Conservation (phyloP, 2,888 invertebrate species). For the Norana najaformis region DNA sequence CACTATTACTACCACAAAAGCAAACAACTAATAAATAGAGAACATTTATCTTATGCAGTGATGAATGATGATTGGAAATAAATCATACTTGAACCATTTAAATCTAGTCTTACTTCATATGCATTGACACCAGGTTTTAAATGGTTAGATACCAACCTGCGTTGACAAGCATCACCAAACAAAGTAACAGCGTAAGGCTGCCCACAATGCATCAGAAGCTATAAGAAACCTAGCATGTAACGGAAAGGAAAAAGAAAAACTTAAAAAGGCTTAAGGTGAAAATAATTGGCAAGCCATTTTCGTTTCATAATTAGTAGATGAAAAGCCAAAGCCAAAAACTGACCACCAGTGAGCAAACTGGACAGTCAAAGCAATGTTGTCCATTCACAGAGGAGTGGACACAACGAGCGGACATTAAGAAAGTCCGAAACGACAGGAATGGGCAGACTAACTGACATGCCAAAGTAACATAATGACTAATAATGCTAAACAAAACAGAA, state of each 20-base stretch:
- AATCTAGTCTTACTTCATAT: not conserved
- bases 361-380: not conserved
- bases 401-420: conserved; percentile 20
- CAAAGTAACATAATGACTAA: conserved; percentile 28
- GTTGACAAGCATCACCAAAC: not conserved
- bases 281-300: conserved; percentile 25
- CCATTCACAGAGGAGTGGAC: not conserved
- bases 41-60: not conserved
- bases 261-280: conserved; percentile 15
- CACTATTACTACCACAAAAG: not conserved
- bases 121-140: not conserved
- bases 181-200: not conserved
- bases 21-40: not conserved
- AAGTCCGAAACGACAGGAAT: conserved; percentile 20
- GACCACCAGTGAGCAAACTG: conserved; percentile 14
- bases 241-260: conserved; percentile 6
- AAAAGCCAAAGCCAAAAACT: conserved; percentile 26
- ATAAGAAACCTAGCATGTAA: conserved; percentile 18
- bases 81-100: not conserved
- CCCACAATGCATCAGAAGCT: not conserved
- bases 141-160: conserved; percentile 18
- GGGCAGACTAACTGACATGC: conserved; percentile 26
- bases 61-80: not conserved
- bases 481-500: conserved; percentile 27
- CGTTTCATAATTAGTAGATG: conserved; percentile 15